These are phyloP conservation scores for Psammodynastes pulverulentus DNA, from an alignment of 2,113 vertebrate species.

Conservation along the genomic window DNA sequence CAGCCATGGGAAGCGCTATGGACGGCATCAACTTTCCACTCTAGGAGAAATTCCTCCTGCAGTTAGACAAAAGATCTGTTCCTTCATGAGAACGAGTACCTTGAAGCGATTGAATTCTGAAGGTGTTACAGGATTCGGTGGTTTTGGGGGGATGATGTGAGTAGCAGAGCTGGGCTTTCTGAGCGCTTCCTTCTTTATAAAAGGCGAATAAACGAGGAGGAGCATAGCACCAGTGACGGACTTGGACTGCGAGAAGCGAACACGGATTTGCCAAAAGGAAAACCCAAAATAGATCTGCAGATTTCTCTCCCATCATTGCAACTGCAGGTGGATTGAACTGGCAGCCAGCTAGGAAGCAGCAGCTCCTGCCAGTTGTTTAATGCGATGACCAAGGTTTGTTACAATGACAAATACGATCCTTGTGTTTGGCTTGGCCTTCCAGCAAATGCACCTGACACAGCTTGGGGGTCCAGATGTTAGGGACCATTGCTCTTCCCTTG, in stretches of 20 bases:
- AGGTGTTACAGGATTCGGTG: conserved; percentile 24
- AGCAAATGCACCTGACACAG: not conserved
- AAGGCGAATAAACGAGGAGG: conserved; percentile 19
- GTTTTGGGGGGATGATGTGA: not conserved
- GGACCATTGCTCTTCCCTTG: not conserved
- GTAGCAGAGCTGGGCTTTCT: not conserved
- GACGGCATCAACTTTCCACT: too few species aligned
- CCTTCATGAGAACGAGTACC: conserved; percentile 49
- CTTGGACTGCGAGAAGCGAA: conserved; percentile 27
- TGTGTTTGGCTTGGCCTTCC: conserved; percentile 39
- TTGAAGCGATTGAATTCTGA: conserved; percentile 47
- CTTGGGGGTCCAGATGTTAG: not conserved
- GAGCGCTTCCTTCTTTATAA: conserved; percentile 31
- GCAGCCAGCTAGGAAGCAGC: conserved; percentile 29
- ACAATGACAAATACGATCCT: conserved; percentile 41
- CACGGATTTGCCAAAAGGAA: conserved; percentile 39
- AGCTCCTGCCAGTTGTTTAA: conserved; percentile 62
- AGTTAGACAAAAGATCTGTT: conserved; percentile 45
- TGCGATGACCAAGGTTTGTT: conserved; percentile 55
- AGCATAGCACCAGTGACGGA: conserved; percentile 24
- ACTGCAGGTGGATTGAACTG: conserved; percentile 41
- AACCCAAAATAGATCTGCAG: conserved; percentile 41
- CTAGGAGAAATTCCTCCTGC: not conserved
- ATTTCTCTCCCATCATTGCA: not conserved
- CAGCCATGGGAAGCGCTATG: not conserved